Conservation (phyloP, 30 jellyfish, hydroid and myxozoan species). For the Nemopilema nomurai region DNA sequence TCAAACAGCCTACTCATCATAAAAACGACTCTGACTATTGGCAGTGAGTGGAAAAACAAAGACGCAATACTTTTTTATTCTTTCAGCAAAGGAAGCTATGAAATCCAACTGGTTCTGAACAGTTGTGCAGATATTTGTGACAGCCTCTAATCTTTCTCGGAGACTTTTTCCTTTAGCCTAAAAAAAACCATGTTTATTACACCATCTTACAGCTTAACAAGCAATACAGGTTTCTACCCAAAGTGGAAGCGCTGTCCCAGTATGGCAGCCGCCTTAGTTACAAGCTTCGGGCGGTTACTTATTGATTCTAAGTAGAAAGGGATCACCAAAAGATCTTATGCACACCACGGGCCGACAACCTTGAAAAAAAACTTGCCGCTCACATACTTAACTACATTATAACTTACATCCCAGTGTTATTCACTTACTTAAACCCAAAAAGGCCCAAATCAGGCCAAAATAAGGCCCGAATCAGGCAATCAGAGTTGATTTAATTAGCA, state of each 20-base stretch:
- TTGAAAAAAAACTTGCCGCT: neutral
- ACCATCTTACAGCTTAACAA: no score
- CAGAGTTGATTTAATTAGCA: no score
- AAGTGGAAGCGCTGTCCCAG: neutral
- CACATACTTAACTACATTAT: neutral
- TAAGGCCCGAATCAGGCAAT: no score
- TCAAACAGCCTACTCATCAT: no score
- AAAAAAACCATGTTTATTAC: neutral
- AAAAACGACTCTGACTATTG: no score
- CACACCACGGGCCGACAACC: no score
- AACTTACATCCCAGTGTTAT: neutral
- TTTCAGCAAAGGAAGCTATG: conserved; percentile 94
- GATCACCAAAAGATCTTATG: neutral
- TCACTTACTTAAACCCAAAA: neutral
- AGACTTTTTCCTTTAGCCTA: conserved; percentile 84
- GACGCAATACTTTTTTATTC: conserved; percentile 85
- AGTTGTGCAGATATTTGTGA: conserved; percentile 83
- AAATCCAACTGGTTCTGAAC: conserved; percentile 93
- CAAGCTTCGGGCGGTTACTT: no score
- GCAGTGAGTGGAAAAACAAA: neutral
- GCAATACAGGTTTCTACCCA: neutral
- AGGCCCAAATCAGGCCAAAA: no score
- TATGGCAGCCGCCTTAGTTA: no score
- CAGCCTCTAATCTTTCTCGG: conserved; percentile 94
- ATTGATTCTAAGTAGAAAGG: no score